A percentile compares a stretch with the other conserved stretches of the same genome.
Evolutionary conservation across 2,113 vertebrate genomes (phyloP).

Genomic region (Elephantulus edwardii): DNA sequence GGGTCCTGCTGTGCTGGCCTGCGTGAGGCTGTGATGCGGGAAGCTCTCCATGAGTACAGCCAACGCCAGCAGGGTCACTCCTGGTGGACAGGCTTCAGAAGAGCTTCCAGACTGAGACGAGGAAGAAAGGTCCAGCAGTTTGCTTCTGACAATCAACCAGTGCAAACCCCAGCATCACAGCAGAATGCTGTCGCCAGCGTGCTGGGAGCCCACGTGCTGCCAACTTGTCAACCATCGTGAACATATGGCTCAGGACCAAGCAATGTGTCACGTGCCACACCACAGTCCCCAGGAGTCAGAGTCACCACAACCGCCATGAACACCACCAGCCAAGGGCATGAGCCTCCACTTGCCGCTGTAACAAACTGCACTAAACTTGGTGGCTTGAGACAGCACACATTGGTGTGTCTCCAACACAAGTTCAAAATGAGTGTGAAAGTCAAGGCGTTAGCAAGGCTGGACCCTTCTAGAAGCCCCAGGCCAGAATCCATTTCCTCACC

Average conservation of each 20-base stretch:
- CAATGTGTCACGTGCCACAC: neutral
- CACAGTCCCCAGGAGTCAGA: neutral
- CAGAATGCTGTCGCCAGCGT: neutral
- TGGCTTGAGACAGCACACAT: neutral
- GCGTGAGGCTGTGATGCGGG: neutral
- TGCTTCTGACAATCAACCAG: neutral
- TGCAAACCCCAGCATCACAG: neutral
- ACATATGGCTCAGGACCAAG: neutral
- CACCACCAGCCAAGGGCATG: fast-evolving
- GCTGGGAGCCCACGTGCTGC: neutral
- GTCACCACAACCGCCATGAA: neutral
- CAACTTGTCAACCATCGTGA: neutral
- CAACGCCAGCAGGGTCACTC: neutral
- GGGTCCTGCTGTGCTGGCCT: neutral
- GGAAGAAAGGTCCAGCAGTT: neutral
- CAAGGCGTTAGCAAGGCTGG: neutral
- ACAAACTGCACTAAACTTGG: fast-evolving
- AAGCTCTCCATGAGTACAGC: neutral
- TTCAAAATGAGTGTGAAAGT: neutral
- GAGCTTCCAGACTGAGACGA: neutral
- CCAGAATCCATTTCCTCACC: neutral
- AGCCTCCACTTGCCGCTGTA: fast-evolving
- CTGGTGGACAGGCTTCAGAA: neutral
- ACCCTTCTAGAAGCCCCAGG: neutral
- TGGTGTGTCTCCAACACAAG: too few species aligned